Evolutionary conservation across 1,140 invertebrate genomes (phyloP).

Genomic region (Drosophila seguyi): DNA sequence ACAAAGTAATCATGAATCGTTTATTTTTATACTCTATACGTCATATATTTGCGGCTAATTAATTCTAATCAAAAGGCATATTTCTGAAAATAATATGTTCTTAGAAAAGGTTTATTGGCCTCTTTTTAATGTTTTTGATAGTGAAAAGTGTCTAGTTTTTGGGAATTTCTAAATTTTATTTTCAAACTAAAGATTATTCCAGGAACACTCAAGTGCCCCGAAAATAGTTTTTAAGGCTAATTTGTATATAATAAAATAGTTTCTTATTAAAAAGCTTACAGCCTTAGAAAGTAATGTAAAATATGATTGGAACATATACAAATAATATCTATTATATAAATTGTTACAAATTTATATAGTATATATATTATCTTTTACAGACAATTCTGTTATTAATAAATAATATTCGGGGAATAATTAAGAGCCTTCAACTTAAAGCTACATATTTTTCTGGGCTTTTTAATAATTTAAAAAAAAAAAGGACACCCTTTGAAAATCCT

Average conservation of each 20-base stretch:
- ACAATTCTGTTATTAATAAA: too few relatives aligned
- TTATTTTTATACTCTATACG: too few relatives aligned
- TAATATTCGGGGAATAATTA: too few relatives aligned
- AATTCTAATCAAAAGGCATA: not conserved
- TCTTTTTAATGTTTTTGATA: not conserved
- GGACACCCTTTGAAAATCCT: too few relatives aligned
- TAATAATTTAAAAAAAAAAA: too few relatives aligned
- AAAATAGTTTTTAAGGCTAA: not conserved
- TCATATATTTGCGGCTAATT: not conserved
- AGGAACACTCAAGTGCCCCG: not conserved
- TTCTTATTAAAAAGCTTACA: not conserved
- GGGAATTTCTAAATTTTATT: not conserved
- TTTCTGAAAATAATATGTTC: not conserved
- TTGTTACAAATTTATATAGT: too few relatives aligned
- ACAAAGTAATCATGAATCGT: too few relatives aligned
- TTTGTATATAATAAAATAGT: not conserved
- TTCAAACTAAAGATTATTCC: not conserved
- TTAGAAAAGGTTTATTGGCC: not conserved
- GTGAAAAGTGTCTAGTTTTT: too few relatives aligned
- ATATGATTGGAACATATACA: not conserved
- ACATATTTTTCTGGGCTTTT: too few relatives aligned
- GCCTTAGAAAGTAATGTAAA: not conserved
- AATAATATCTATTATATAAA: too few relatives aligned
- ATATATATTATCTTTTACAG: too few relatives aligned
- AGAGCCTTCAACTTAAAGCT: too few relatives aligned